Evolutionary conservation across 2,888 invertebrate genomes (phyloP).

Genomic region (Erebia palarica): DNA sequence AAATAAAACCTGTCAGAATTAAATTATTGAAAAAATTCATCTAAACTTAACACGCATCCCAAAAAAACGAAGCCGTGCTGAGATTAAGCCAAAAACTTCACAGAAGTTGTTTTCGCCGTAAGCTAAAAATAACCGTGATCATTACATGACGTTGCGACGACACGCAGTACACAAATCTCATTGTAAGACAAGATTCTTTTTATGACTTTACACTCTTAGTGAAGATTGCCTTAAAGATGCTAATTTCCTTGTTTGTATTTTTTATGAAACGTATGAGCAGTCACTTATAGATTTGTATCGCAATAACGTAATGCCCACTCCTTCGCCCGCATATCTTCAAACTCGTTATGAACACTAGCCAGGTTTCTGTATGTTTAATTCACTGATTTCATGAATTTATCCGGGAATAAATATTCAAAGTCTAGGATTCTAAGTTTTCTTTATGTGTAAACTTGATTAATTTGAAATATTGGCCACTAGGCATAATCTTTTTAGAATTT

Average conservation of each 20-base stretch:
- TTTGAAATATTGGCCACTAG: no score
- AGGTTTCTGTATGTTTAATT: no score
- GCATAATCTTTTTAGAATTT: no score
- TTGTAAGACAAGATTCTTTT: constrained; percentile 16
- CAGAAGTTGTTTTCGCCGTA: constrained; percentile 43
- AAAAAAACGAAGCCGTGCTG: constrained; percentile 31
- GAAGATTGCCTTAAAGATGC: constrained; percentile 5
- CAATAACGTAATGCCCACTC: not conserved
- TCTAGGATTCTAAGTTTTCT: no score
- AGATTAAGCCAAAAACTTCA: constrained; percentile 38
- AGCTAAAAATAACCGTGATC: constrained; percentile 48
- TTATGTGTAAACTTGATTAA: no score
- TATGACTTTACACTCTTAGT: constrained; percentile 7
- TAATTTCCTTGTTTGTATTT: constrained; percentile 9
- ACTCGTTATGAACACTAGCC: no score
- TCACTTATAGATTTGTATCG: constrained; percentile 2
- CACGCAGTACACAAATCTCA: constrained; percentile 14
- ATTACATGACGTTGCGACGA: constrained; percentile 40
- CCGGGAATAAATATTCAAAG: no score
- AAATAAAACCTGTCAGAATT: not conserved
- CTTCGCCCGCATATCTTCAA: not conserved
- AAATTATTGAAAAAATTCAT: not conserved
- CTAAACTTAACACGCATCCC: constrained; percentile 24
- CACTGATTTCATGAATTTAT: no score
- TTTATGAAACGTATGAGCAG: not conserved